Conservation (phyloP, 2,113 vertebrate species). For the Litocranius walleri region DNA sequence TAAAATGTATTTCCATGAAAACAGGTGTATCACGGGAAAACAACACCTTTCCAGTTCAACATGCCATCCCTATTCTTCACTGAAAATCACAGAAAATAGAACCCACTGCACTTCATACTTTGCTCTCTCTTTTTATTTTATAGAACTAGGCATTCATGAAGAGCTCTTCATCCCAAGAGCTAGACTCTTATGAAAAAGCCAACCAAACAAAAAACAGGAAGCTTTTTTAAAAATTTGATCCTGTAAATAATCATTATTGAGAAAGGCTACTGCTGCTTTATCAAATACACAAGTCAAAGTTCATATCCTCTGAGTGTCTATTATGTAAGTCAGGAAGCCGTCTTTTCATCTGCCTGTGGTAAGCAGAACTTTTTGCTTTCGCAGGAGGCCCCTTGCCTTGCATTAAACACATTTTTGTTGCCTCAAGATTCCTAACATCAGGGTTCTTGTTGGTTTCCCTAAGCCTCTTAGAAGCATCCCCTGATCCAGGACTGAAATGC, state of each 20-base stretch:
- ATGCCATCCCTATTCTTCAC: neutral
- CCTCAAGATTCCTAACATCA: neutral
- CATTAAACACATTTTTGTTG: neutral
- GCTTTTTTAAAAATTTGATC: neutral
- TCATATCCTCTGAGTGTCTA: neutral
- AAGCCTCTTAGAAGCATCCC: neutral
- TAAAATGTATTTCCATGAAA: neutral
- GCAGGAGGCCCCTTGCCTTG: rapidly evolving
- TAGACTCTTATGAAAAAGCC: neutral
- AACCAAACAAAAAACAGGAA: neutral
- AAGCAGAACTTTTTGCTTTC: neutral
- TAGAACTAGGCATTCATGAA: neutral
- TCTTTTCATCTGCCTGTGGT: neutral
- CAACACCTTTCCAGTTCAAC: neutral
- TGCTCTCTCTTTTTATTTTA: neutral
- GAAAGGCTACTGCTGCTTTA: neutral
- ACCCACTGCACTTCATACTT: neutral
- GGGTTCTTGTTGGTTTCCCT: neutral
- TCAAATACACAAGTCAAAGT: neutral
- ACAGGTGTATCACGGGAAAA: neutral
- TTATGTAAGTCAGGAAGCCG: neutral
- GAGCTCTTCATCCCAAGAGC: neutral
- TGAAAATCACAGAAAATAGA: neutral
- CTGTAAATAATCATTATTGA: neutral
- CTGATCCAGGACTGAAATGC: neutral